These are phyloP conservation scores for Ptyas mucosa DNA, from an alignment of 2,113 vertebrate species.

Conservation along the genomic window DNA sequence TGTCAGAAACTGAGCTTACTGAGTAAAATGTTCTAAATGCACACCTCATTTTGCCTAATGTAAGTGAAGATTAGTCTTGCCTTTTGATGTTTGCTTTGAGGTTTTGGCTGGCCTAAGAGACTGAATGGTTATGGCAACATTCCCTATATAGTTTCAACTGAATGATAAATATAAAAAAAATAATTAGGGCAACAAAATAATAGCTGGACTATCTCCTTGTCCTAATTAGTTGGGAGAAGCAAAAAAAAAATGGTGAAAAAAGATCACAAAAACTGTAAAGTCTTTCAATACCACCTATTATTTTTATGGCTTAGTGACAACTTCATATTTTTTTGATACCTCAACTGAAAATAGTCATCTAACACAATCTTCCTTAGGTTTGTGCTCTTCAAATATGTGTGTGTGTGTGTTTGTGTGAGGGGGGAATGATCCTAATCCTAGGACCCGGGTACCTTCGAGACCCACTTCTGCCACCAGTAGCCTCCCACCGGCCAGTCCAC, in stretches of 20 bases:
- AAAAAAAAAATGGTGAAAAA: neutral
- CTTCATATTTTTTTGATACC: neutral
- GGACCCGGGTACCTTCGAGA: too few species aligned
- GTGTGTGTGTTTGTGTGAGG: too few species aligned
- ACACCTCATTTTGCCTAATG: slow-evolving; percentile 33
- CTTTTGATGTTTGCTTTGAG: slow-evolving; percentile 7
- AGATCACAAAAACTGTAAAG: neutral
- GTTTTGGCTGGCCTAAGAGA: slow-evolving; percentile 24
- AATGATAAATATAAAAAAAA: neutral
- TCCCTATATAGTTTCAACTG: neutral
- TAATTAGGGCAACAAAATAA: neutral
- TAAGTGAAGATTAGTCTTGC: neutral
- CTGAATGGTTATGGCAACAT: neutral
- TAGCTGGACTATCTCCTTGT: neutral
- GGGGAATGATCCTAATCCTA: neutral
- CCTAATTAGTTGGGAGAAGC: neutral
- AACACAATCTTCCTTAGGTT: neutral
- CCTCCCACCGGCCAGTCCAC: too few species aligned
- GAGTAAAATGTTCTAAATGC: slow-evolving; percentile 46
- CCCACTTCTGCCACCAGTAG: too few species aligned
- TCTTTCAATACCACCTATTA: neutral
- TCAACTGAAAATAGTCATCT: neutral
- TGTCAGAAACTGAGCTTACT: slow-evolving; percentile 31
- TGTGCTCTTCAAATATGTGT: neutral
- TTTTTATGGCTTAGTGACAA: neutral